phyloP scores from a whole-genome alignment of 2,888 invertebrate genomes.

The Andrena camellia region DNA sequence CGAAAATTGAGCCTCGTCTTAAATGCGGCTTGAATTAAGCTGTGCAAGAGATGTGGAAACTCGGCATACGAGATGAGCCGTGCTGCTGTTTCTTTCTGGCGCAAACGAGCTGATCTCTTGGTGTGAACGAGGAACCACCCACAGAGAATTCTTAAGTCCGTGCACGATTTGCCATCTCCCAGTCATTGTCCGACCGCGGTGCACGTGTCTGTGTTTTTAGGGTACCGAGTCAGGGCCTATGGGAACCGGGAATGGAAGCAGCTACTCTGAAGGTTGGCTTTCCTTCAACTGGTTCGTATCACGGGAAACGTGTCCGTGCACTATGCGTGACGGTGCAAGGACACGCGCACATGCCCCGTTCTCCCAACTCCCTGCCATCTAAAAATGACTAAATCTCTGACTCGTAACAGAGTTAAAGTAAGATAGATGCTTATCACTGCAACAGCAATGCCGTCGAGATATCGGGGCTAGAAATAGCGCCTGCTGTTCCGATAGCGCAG shows the following conservation, averaged over 20 bases:
- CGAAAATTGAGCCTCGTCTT: neutral
- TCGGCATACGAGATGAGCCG: neutral
- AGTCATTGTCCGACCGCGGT: constrained; percentile 50
- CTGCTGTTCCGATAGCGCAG: neutral
- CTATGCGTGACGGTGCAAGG: constrained; percentile 36
- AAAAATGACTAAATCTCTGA: neutral
- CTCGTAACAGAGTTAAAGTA: neutral
- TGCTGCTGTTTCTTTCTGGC: neutral
- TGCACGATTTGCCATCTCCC: constrained; percentile 31
- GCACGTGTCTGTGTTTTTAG: constrained; percentile 55
- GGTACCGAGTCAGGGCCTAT: constrained; percentile 13
- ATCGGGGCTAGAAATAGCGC: neutral
- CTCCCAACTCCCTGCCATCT: neutral
- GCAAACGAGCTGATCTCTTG: constrained; percentile 3
- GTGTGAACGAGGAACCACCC: constrained; percentile 36
- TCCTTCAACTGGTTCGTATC: constrained; percentile 27
- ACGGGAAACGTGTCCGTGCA: constrained; percentile 39
- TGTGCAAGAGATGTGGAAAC: neutral
- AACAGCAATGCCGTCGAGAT: neutral
- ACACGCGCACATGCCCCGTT: neutral
- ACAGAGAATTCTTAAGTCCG: constrained; percentile 44
- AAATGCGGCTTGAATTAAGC: neutral
- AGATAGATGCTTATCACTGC: neutral
- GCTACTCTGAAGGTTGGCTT: neutral
- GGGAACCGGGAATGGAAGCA: constrained; percentile 9